Conservation (phyloP, 2,888 invertebrate genomes). For the Hypercompe scribonia region DNA sequence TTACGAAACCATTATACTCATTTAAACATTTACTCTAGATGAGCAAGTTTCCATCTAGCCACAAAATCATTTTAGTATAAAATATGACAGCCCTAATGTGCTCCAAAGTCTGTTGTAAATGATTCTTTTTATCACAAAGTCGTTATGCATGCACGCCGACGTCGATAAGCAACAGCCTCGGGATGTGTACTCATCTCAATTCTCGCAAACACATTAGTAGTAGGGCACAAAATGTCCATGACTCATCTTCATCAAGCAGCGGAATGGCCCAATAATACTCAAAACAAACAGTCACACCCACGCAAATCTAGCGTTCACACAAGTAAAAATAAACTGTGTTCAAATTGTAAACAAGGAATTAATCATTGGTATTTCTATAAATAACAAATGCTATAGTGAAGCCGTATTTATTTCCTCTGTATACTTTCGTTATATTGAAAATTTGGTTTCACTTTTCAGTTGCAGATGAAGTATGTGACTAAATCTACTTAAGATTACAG, state of each 20-base stretch:
- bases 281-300: slow-evolving; percentile 47
- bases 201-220: slow-evolving; percentile 48
- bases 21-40: not conserved
- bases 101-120: slow-evolving; percentile 49
- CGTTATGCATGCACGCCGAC: slow-evolving; percentile 50
- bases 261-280: slow-evolving; percentile 38
- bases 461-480: slow-evolving; percentile 61
- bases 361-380: slow-evolving; percentile 52
- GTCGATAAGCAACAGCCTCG: slow-evolving; percentile 51
- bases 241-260: slow-evolving; percentile 48
- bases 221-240: slow-evolving; percentile 37
- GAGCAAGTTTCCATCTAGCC: slow-evolving; percentile 9
- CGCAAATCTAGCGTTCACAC: slow-evolving; percentile 36
- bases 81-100: slow-evolving; percentile 45
- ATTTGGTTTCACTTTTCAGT: slow-evolving; percentile 68
- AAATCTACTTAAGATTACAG: slow-evolving; percentile 53
- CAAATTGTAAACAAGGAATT: slow-evolving; percentile 50
- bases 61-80: slow-evolving; percentile 39
- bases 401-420: slow-evolving; percentile 58
- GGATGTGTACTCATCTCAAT: slow-evolving; percentile 51
- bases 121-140: slow-evolving; percentile 53
- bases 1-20: not conserved
- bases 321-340: slow-evolving; percentile 46
- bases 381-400: slow-evolving; percentile 47
- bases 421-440: slow-evolving; percentile 57